These are phyloP conservation scores for Cosmia pyralina DNA, from an alignment of 2,888 invertebrate species.

Conservation along the genomic window DNA sequence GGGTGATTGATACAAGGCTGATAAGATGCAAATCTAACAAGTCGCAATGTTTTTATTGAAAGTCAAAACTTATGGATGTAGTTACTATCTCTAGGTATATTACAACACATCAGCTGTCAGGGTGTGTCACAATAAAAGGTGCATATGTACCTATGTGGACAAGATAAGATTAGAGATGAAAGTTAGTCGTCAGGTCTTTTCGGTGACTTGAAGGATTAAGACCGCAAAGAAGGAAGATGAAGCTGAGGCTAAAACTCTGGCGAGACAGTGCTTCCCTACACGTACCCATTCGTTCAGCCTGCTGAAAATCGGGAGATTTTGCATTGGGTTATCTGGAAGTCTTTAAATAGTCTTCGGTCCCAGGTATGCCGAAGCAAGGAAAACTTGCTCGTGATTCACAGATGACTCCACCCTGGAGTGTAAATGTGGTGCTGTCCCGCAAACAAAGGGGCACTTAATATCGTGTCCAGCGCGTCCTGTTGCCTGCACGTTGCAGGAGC, in stretches of 20 bases:
- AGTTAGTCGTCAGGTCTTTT: not conserved
- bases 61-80: not conserved
- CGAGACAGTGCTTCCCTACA: not conserved
- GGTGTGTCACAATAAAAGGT: not conserved
- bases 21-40: conserved; percentile 39
- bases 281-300: not conserved
- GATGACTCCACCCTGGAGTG: not conserved
- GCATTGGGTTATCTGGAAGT: not conserved
- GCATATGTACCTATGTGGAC: not conserved
- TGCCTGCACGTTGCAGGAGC: too few relatives aligned
- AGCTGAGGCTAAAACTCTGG: not conserved
- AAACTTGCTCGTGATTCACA: not conserved
- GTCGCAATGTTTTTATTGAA: not conserved
- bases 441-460: not conserved
- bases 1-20: conserved; percentile 8
- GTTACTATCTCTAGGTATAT: not conserved
- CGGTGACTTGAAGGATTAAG: not conserved
- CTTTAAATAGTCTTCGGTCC: not conserved
- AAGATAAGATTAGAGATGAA: conserved; percentile 25
- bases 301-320: not conserved
- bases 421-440: not conserved
- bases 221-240: too few relatives aligned
- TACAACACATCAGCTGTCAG: not conserved
- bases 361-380: too few relatives aligned
- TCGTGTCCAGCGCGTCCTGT: not conserved